Evolutionary conservation across 1,140 invertebrate genomes (phyloP), one percentile per base, ranked within the genome.

Genomic region (Kradibia gibbosae): DNA sequence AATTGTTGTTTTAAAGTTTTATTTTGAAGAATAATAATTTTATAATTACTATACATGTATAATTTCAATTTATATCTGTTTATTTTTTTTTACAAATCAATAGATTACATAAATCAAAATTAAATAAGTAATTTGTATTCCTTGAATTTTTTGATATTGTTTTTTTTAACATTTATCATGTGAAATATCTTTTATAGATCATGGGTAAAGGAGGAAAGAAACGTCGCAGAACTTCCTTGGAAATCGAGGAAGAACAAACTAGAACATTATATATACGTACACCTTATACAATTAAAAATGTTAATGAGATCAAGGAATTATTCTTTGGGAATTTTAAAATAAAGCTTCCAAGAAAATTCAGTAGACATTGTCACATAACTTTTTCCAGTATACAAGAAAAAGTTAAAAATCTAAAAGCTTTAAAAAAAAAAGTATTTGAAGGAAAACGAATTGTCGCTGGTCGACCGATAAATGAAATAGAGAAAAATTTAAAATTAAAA

Each of bases 251-350:
- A 11, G 79, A 86, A 42, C 82, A 78, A 67, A 67, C 67, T 45
- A 86, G 84, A 85, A 87, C 88, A 13, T 75, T 90, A 5, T 87
- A 88, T 48, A 77, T 90, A 17, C 85, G 85, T 76, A 22, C 89
- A 39, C 85, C 88, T 1, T 80, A 85, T 20, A 82, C 81, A 34
- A 89, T 90, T 39, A 84, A 82, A 78, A 74, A 86, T 60, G 48
- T 48, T 0, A 65, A 85, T 13, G 86, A 89, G 75, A 82, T 90
- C 10, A 83, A 80, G 20, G 77, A 83, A 17, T 83, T 90, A 8
- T 88, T 90, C 57, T 65, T 65, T 50, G 88, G 87, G 45, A 76
- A 88, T 77, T 82, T 87, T 22, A 84, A 80, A 80, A 72, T 90
- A 0, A 88, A 88, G 57, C 74, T 89, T 39, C 86, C 83, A 11